phyloP scores from a whole-genome alignment of 2,888 invertebrate species.

The Chymomyza procnemis region DNA sequence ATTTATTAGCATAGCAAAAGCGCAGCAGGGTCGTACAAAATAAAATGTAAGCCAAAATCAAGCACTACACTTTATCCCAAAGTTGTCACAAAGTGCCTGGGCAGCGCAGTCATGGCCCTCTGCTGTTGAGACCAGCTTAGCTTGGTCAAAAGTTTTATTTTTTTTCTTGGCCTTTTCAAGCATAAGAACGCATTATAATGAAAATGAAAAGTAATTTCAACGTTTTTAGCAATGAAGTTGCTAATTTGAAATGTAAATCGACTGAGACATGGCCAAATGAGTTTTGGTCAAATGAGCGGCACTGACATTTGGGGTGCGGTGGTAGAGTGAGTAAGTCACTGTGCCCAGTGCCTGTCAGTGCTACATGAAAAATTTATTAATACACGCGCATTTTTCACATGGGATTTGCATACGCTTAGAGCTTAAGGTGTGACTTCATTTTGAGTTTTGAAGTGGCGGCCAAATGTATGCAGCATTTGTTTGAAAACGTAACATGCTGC shows the following conservation, averaged over 20 bases:
- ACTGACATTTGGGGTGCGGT: neutral
- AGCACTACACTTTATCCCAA: constrained; percentile 13
- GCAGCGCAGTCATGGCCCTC: neutral
- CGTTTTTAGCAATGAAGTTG: constrained; percentile 69
- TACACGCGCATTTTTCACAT: constrained; percentile 57
- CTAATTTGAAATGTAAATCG: constrained; percentile 73
- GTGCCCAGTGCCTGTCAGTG: constrained; percentile 2
- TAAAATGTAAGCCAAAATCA: constrained; percentile 15
- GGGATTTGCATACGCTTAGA: constrained; percentile 47
- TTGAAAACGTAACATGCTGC: constrained; percentile 33
- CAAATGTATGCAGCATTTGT: constrained; percentile 64
- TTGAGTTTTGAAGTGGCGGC: constrained; percentile 59
- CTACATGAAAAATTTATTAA: constrained; percentile 52
- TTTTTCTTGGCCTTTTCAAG: neutral
- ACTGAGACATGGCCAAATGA: constrained; percentile 17
- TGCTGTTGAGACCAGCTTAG: too few relatives aligned
- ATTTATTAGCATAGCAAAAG: constrained; percentile 76
- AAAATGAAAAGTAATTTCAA: constrained; percentile 69
- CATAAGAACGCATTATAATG: constrained; percentile 41
- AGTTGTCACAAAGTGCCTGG: constrained; percentile 25
- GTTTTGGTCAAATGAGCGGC: constrained; percentile 23
- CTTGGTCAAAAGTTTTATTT: constrained; percentile 25
- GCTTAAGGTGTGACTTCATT: constrained; percentile 61
- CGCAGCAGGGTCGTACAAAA: constrained; percentile 41
- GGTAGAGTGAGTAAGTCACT: too few relatives aligned